Evolutionary conservation across 2,888 invertebrate genomes (phyloP), one percentile per base, ranked within the genome.

Genomic region (Alviniconcha strummeri): DNA sequence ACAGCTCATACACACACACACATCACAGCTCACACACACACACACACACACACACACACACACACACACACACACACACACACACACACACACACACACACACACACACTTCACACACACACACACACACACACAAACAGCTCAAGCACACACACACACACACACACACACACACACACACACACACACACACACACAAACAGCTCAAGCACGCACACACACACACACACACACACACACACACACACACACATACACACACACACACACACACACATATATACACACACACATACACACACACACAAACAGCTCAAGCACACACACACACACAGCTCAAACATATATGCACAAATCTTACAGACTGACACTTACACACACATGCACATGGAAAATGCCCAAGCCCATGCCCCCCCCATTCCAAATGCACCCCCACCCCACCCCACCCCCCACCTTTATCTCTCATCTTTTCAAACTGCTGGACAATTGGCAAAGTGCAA

Each of bases 241-340:
- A 69, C 69, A 69, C 69, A 69, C 69, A 69, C 69, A 69, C 69
- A 69, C 69, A 69, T 52, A 82, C 67, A 83, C 64, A 67, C 72
- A 80, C 76, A 80, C 52, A 75, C 74, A 57, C n/a, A 84, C 36
- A 56, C n/a, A 54, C 60, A 75, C 19, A 83, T 52, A 75, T 55
- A n/a, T 81, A 80, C 56, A 71, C 36, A 72, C 36, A 8, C 36
- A 72, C 36, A 72, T 36, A 72, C 72, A 72, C 72, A 72, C 36
- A 72, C 72, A 72, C 1, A 72, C 72, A 72, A 19, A 36, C 13
- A 19, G 52, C 60, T 11, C 60, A 72, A 19, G 13, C 36, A 72
- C 72, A 72, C 36, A 72, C 36, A 36, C 36, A n/a, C 72, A 72
- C 36, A 72, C 72, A 72, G 36, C 52, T 36, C 36, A 36, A 5